A percentile compares a stretch with the other conserved stretches of the same genome.
Evolutionary conservation across 1,140 invertebrate genomes (phyloP).

Genomic region (Spodoptera litura): DNA sequence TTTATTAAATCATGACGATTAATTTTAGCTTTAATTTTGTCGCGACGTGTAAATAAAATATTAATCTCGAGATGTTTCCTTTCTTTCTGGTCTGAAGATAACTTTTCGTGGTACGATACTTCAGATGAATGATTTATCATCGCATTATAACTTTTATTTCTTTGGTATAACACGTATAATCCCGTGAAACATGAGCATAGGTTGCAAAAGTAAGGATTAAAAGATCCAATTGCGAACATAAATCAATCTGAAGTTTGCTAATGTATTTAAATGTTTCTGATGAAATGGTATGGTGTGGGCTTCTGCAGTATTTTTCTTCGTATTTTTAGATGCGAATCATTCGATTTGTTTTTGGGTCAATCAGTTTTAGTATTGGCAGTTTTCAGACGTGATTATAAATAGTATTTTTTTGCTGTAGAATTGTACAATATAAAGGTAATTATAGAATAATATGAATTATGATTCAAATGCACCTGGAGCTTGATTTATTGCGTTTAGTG

Average conservation of each 20-base stretch:
- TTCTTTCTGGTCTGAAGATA: neutral
- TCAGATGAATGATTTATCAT: conserved; percentile 4
- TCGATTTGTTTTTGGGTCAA: conserved; percentile 12
- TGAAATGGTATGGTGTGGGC: conserved; percentile 1
- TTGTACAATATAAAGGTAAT: neutral
- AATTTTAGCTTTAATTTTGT: too few species aligned
- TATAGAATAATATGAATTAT: too few species aligned
- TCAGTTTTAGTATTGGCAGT: neutral
- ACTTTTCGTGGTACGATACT: neutral
- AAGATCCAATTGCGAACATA: neutral
- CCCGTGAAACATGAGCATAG: neutral
- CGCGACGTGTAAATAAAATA: too few species aligned
- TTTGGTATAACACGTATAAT: conserved; percentile 5
- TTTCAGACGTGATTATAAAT: neutral
- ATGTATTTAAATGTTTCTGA: conserved; percentile 27
- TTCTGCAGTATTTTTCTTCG: conserved; percentile 7
- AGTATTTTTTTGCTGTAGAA: neutral
- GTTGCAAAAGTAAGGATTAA: neutral
- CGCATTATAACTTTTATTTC: conserved; percentile 12
- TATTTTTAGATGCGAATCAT: conserved; percentile 10
- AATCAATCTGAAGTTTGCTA: conserved; percentile 26
- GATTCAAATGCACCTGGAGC: too few species aligned
- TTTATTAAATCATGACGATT: too few species aligned
- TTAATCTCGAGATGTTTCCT: neutral
- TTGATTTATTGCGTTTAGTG: neutral